A percentile compares a stretch with the other conserved stretches of the same genome.
phyloP scores from a whole-genome alignment of 2,113 vertebrate genomes.

The Capreolus pygargus region DNA sequence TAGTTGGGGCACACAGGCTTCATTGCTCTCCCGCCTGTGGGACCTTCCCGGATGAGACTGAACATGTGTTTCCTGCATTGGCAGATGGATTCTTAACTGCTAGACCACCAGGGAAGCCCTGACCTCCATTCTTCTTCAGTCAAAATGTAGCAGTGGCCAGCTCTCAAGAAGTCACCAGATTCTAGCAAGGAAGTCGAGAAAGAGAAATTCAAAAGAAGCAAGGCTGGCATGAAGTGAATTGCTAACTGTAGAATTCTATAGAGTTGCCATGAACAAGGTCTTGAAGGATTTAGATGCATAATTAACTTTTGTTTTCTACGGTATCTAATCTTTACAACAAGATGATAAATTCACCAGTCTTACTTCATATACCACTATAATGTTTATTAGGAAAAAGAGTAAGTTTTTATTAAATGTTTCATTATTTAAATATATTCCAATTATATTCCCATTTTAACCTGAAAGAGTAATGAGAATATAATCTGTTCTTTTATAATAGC shows the following conservation, averaged over 20 bases:
- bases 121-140: neutral
- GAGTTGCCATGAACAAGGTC: neutral
- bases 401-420: neutral
- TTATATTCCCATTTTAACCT: neutral
- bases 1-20: neutral
- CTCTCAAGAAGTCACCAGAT: neutral
- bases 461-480: neutral
- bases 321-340: neutral
- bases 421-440: neutral
- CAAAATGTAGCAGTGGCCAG: neutral
- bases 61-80: neutral
- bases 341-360: neutral
- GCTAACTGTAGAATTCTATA: neutral
- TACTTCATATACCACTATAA: neutral
- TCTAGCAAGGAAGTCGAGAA: neutral
- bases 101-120: neutral
- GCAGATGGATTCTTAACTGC: neutral
- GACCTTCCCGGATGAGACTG: neutral
- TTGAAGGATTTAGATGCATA: neutral
- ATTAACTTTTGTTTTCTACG: neutral
- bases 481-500: neutral
- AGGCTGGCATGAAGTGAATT: neutral
- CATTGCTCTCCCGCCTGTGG: neutral
- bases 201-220: neutral
- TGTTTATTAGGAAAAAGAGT: neutral